Base-by-base conservation (phyloP, 2,888 invertebrate genomes). In the Eupeodes luniger region DNA sequence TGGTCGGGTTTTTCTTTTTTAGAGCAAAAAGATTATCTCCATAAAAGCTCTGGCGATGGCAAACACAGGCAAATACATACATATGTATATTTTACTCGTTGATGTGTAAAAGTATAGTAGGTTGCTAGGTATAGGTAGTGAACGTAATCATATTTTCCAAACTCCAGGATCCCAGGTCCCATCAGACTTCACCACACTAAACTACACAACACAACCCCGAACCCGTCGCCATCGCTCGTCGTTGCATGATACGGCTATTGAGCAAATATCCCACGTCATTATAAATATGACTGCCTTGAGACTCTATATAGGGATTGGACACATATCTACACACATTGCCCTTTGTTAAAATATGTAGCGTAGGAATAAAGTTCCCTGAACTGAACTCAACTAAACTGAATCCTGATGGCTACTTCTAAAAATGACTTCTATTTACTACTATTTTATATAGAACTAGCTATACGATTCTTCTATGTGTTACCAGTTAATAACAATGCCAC, bases 401-500 rank as follows among this genome's bases (percentile, higher is more conserved):
- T 81, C 55, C 79, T 77, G 47, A 27, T 80, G 79, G 82, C 79
- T 61, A 76, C 61, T 87, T 80, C 59, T 76, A 70, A 80, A 83
- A 87, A 79, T 61, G 51, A 76, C 79, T 86, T 79, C 70, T 76
- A 82, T 55, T 69, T 76, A 82, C 69, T 69, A 53, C 47, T 4
- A 6, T 47, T 70, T 67, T 67, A 19, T 3, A 6, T 19, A 16
- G 19, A 55, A 16, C 49, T 61, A 69, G 59, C 49, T 55, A 19
- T 10, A 67, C 81, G 36, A 59, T 27, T 27, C 47, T 19, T 51
- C 49, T 53, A 69, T 47, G 64, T 47, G 61, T 67, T 19, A 79
- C 40, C 64, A 83, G 79, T 79, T 87, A 83, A 82, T 86, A 87
- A 87, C 75, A 87, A 76, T 49, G 36, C 82, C 86, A 80, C 86